Percentiles rank a stretch among this genome's conserved stretches.
Evolutionary conservation across 2,113 vertebrate genomes (phyloP).

Genomic region (Haemorhous mexicanus): DNA sequence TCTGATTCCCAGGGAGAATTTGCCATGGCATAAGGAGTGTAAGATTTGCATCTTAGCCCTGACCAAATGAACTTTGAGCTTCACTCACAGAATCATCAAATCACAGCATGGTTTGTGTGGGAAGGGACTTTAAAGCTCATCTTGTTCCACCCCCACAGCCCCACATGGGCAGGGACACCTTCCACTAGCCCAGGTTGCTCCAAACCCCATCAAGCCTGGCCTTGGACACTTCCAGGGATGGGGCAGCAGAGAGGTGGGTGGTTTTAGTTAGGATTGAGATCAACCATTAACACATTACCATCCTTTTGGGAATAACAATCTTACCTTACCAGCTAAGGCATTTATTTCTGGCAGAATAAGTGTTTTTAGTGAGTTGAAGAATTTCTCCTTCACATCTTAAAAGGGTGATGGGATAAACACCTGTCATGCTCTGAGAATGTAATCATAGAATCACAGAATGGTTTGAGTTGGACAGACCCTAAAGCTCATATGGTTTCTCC

Average conservation of each 20-base stretch:
- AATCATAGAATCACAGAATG: neutral
- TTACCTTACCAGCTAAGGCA: neutral
- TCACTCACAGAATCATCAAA: neutral
- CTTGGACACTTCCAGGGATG: neutral
- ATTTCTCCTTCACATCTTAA: neutral
- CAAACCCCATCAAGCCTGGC: neutral
- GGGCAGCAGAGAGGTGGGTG: neutral
- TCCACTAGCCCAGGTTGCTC: fast-evolving
- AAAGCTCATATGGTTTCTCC: neutral
- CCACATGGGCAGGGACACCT: neutral
- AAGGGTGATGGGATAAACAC: neutral
- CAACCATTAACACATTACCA: neutral
- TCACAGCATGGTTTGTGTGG: neutral
- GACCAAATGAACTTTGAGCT: neutral
- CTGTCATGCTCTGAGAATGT: neutral
- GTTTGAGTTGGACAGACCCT: neutral
- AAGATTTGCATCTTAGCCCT: neutral
- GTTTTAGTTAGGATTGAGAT: neutral
- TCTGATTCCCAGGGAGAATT: neutral
- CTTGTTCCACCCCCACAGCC: neutral
- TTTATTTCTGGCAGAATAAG: neutral
- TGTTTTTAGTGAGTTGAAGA: neutral
- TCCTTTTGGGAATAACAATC: neutral
- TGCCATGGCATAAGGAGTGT: neutral
- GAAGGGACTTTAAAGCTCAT: neutral